Base-by-base conservation (phyloP, 2,888 invertebrate species). In the Mylabris sibirica region DNA sequence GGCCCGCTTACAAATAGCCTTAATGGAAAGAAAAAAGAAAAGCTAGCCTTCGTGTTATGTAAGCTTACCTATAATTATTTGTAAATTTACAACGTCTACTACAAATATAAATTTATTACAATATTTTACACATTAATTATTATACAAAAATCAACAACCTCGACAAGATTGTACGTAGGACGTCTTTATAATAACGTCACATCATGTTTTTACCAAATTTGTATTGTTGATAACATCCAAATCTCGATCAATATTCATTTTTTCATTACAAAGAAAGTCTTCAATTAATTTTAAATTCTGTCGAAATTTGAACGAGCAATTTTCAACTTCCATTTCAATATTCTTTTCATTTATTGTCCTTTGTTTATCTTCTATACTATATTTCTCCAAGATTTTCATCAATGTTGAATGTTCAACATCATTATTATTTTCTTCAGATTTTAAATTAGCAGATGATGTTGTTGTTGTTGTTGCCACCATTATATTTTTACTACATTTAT, bases 301-400 rank as follows among this genome's bases (percentile, higher is more conserved):
- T 63, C 77, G 77, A 59, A 78, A 76, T 53, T 79, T 24, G 34
- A 44, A 61, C 67, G 66, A 17, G 61, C 20, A 20, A 49, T 44
- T 60, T 65, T 60, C 35, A 24, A 59, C 35, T 59, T 57, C 61
- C 64, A 59, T 38, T 61, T 20, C 41, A 49, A 6, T 59, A 26
- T 64, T 60, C 11, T 66, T 65, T 22, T 66, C 68, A 57, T 60
- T 61, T 26, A 44, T 5, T 6, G 49, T 14, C 22, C 69, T 65
- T 41, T 73, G 74, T 66, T 75, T 76, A 63, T 79, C 78, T 72
- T 77, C 80, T 53, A 82, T 78, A 64, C 82, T 83, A 65, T 78
- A 84, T 65, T 84, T 79, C 68, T 84, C 81, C 49, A 84, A 72
- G 61, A 85, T 84, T 72, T 80, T 82, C 79, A 85, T 82, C 60